Evolutionary conservation across 2,797 vertebrate genomes (phyloP).

Genomic region (Decapterus maruadsi): DNA sequence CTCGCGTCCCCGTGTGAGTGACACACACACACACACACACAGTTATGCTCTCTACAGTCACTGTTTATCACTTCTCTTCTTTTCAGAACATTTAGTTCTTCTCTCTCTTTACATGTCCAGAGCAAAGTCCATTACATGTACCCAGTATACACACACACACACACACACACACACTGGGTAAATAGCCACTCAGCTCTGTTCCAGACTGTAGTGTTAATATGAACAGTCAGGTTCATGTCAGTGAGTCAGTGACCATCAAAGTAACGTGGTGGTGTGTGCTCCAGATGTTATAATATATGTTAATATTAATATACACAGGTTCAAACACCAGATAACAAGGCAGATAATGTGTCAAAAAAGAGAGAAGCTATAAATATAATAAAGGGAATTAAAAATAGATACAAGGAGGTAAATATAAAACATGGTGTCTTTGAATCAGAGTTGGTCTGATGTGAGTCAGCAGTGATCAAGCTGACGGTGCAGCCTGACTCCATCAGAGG

Average conservation of each 20-base stretch:
- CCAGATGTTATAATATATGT: too few species aligned
- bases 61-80: conserved; percentile 29
- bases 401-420: neutral
- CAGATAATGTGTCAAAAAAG: too few species aligned
- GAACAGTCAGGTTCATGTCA: too few species aligned
- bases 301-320: too few species aligned
- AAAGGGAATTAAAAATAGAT: neutral
- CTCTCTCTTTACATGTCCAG: conserved; percentile 23
- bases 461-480: too few species aligned
- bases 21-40: conserved; percentile 11
- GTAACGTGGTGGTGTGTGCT: too few species aligned
- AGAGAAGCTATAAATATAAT: neutral
- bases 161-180: conserved; percentile 16
- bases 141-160: neutral
- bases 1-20: conserved; percentile 23
- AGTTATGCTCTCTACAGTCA: neutral
- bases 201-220: too few species aligned
- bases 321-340: too few species aligned
- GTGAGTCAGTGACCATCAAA: too few species aligned
- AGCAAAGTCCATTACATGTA: conserved; percentile 58
- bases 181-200: too few species aligned
- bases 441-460: too few species aligned
- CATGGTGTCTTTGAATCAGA: neutral
- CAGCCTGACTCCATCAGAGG: too few species aligned
- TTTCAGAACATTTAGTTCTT: conserved; percentile 56